Conservation (phyloP, 2,113 vertebrate species). For the Microcebus lehilahytsara region DNA sequence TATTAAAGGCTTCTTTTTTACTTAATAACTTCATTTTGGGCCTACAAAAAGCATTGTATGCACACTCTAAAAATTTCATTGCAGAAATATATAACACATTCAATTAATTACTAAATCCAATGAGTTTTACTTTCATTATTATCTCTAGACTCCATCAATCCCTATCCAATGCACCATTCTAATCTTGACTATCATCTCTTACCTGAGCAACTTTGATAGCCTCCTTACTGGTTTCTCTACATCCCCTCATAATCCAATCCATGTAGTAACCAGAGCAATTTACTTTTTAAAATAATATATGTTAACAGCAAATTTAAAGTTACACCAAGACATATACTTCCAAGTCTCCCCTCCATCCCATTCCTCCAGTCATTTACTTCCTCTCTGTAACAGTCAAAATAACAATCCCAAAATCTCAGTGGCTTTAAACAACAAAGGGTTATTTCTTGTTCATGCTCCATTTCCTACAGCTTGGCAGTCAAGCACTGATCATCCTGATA, state of each 20-base stretch:
- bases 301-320: neutral
- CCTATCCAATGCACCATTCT: neutral
- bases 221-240: neutral
- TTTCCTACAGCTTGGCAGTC: neutral
- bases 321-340: neutral
- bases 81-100: constrained; percentile 13
- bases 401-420: neutral
- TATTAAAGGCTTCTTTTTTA: neutral
- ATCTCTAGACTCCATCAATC: neutral
- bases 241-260: neutral
- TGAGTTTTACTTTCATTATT: neutral
- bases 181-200: neutral
- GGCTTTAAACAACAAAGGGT: neutral
- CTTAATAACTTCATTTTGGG: neutral
- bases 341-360: neutral
- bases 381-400: constrained; percentile 6
- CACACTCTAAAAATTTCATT: neutral
- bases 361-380: neutral
- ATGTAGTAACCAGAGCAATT: neutral
- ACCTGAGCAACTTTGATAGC: neutral
- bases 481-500: neutral
- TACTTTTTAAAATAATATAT: constrained; percentile 19
- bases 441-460: neutral
- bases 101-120: neutral
- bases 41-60: neutral